Evolutionary conservation across 2,888 invertebrate genomes (phyloP).

Genomic region (Drosophila mimetica): DNA sequence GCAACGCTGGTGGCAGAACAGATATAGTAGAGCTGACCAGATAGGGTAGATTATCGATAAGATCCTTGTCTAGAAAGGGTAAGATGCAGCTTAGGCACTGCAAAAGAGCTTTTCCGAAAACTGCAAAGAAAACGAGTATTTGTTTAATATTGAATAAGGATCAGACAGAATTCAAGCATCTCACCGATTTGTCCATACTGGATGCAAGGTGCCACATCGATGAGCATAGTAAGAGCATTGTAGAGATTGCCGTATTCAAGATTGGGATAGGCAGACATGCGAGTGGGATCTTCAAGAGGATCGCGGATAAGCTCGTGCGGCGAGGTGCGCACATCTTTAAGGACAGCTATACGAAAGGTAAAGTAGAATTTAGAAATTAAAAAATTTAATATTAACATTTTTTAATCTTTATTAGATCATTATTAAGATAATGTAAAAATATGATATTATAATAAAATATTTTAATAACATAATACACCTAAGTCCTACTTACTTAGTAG

Average conservation of each 20-base stretch:
- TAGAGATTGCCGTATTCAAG: slow-evolving; percentile 98
- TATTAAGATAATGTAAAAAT: too few relatives aligned
- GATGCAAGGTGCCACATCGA: slow-evolving; percentile 96
- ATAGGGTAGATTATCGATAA: slow-evolving; percentile 97
- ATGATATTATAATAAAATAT: too few relatives aligned
- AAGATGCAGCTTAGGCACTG: slow-evolving; percentile 97
- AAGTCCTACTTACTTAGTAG: slow-evolving; percentile 90
- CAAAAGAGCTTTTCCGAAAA: slow-evolving; percentile 96
- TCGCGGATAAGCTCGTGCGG: slow-evolving; percentile 96
- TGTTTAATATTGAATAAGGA: neutral
- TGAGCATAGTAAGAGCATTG: slow-evolving; percentile 91
- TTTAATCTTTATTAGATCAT: too few relatives aligned
- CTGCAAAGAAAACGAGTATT: slow-evolving; percentile 85
- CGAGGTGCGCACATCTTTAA: slow-evolving; percentile 97
- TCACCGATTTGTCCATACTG: slow-evolving; percentile 94
- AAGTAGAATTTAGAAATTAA: neutral
- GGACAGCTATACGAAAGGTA: slow-evolving; percentile 92
- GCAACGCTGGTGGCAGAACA: slow-evolving; percentile 94
- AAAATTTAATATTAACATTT: too few relatives aligned
- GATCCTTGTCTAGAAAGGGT: slow-evolving; percentile 97
- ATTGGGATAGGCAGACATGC: slow-evolving; percentile 97
- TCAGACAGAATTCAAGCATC: slow-evolving; percentile 11
- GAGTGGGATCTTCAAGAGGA: slow-evolving; percentile 92
- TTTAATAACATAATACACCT: too few relatives aligned
- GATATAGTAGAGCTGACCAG: slow-evolving; percentile 97